phyloP scores from a whole-genome alignment of 2,113 vertebrate genomes.

The Fukomys damarensis region DNA sequence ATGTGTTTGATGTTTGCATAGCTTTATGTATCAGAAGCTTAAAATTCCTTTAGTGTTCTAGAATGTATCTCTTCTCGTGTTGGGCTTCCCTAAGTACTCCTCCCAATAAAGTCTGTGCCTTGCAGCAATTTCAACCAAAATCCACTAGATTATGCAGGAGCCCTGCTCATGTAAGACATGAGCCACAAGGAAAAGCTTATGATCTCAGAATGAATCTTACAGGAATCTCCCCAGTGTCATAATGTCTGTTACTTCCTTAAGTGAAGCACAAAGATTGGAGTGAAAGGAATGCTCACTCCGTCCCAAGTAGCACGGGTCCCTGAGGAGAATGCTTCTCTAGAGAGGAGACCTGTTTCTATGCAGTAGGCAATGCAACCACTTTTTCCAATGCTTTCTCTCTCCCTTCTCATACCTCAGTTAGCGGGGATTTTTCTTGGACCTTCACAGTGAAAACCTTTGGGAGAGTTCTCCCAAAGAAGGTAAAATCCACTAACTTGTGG shows the following conservation, averaged over 20 bases:
- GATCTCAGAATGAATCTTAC: neutral
- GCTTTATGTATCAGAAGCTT: neutral
- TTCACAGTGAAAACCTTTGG: neutral
- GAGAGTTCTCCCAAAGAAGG: neutral
- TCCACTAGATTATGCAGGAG: neutral
- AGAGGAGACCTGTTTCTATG: neutral
- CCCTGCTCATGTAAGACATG: neutral
- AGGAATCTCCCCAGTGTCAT: neutral
- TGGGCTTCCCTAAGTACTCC: neutral
- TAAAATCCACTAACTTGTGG: neutral
- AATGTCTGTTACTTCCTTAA: neutral
- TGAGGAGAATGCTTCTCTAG: neutral
- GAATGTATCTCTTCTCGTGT: neutral
- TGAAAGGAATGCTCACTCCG: neutral
- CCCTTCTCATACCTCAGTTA: neutral
- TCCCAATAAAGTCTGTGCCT: neutral
- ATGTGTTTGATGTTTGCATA: neutral
- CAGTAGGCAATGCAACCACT: neutral
- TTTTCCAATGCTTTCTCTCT: neutral
- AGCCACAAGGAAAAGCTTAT: no score
- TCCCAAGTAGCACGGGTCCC: neutral
- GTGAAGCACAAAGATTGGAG: neutral
- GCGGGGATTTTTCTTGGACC: neutral
- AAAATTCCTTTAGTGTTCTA: neutral
- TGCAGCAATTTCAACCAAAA: neutral